These are phyloP conservation scores for Semaprochilodus insignis DNA, from an alignment of 2,797 vertebrate genomes.

Conservation along the genomic window DNA sequence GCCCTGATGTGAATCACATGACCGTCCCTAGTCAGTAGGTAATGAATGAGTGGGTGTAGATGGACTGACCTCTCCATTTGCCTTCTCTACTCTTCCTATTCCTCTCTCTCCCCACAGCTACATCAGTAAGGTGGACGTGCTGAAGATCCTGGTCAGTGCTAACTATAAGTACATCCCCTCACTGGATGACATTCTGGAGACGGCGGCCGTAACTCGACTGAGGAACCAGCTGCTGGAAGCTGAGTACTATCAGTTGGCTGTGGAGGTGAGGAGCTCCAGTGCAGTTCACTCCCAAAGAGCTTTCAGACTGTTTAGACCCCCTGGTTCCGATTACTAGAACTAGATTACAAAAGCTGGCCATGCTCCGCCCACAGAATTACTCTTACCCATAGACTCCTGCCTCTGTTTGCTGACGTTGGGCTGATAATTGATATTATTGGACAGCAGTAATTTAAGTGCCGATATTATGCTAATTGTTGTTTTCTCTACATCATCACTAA, in stretches of 20 bases:
- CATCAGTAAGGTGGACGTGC: constrained; percentile 96
- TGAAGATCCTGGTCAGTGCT: constrained; percentile 92
- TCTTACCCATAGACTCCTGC: background rate
- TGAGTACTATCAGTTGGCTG: constrained; percentile 93
- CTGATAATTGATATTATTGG: too few species aligned
- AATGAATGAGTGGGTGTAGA: background rate
- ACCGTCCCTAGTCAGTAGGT: too few species aligned
- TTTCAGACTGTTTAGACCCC: background rate
- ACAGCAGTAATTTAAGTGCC: too few species aligned
- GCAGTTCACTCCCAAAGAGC: background rate
- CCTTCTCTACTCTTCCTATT: background rate
- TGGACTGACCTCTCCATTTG: background rate
- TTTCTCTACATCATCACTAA: too few species aligned
- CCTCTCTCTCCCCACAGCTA: constrained; percentile 78
- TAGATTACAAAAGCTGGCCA: too few species aligned
- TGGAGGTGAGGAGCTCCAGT: constrained; percentile 85
- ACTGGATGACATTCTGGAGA: constrained; percentile 92
- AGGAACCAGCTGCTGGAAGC: constrained; percentile 93
- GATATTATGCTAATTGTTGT: too few species aligned
- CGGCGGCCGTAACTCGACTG: constrained; percentile 88
- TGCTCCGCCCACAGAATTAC: too few species aligned
- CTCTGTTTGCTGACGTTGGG: too few species aligned
- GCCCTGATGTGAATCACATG: too few species aligned
- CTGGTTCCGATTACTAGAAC: too few species aligned
- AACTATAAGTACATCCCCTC: constrained; percentile 93